Evolutionary conservation across 1,140 invertebrate genomes (phyloP).

Genomic region (Lepidurus arcticus): DNA sequence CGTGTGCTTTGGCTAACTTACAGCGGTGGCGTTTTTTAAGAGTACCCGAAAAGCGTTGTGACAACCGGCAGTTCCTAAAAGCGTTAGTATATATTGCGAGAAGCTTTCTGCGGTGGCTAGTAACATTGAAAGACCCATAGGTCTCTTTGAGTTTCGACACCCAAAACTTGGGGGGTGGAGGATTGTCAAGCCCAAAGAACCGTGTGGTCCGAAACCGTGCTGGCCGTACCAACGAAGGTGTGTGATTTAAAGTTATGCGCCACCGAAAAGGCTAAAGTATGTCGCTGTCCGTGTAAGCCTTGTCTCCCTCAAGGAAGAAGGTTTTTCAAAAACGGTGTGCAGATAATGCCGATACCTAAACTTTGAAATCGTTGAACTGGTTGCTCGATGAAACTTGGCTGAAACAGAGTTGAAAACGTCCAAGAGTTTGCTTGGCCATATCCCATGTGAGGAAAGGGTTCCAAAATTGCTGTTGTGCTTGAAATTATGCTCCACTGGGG

Average conservation of each 20-base stretch:
- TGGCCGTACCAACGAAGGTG: too few relatives aligned
- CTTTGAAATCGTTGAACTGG: background rate
- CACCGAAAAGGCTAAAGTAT: too few relatives aligned
- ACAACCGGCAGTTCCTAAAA: background rate
- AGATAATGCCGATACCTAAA: conserved; percentile 6
- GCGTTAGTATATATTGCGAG: background rate
- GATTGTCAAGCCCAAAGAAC: background rate
- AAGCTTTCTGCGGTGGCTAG: background rate
- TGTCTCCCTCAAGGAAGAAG: too few relatives aligned
- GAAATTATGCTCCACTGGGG: background rate
- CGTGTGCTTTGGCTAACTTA: background rate
- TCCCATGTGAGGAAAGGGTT: background rate
- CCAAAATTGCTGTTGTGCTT: background rate
- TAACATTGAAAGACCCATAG: background rate
- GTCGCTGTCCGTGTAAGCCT: too few relatives aligned
- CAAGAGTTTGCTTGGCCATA: background rate
- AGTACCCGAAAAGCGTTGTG: background rate
- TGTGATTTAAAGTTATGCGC: too few relatives aligned
- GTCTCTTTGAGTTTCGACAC: background rate
- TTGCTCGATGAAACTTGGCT: background rate
- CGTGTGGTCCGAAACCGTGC: too few relatives aligned
- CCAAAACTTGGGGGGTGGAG: background rate
- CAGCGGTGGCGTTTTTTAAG: background rate
- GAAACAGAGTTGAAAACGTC: background rate
- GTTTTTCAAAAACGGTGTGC: background rate